These are phyloP conservation scores for Hoplodrina blanda DNA, from an alignment of 2,888 invertebrate species.

Conservation along the genomic window DNA sequence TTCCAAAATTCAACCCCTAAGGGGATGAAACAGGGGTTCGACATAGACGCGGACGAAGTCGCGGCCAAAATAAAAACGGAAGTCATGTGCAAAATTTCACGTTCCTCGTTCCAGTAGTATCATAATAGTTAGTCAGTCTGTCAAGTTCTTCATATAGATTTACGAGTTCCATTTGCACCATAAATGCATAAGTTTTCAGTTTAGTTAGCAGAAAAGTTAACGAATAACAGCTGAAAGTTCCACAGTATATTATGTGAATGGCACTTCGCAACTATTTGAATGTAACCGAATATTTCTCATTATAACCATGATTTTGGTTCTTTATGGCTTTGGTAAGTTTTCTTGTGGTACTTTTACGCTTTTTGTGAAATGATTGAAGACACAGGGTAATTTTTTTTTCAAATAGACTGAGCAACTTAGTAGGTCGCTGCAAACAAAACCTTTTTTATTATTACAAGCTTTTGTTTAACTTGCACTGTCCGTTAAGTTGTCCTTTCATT, in stretches of 20 bases:
- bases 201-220: conserved; percentile 45
- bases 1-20: too few species aligned
- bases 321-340: conserved; percentile 9
- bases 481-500: too few species aligned
- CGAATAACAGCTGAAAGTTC: conserved; percentile 45
- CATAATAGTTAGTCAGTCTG: too few species aligned
- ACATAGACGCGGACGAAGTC: too few species aligned
- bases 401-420: too few species aligned
- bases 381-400: neutral
- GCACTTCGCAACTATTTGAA: conserved; percentile 44
- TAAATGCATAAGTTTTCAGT: conserved; percentile 45
- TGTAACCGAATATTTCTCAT: conserved; percentile 38
- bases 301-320: conserved; percentile 35
- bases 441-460: too few species aligned
- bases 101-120: too few species aligned
- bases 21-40: too few species aligned
- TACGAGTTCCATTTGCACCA: conserved; percentile 37
- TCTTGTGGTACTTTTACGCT: neutral
- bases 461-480: too few species aligned
- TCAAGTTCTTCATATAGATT: conserved; percentile 9
- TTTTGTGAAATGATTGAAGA: neutral
- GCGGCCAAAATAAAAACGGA: too few species aligned
- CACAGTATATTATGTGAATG: conserved; percentile 44
- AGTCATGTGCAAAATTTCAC: too few species aligned
- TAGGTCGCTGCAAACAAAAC: too few species aligned